Evolutionary conservation across 2,888 invertebrate genomes (phyloP).

Genomic region (Zygothrica quintamaculata): DNA sequence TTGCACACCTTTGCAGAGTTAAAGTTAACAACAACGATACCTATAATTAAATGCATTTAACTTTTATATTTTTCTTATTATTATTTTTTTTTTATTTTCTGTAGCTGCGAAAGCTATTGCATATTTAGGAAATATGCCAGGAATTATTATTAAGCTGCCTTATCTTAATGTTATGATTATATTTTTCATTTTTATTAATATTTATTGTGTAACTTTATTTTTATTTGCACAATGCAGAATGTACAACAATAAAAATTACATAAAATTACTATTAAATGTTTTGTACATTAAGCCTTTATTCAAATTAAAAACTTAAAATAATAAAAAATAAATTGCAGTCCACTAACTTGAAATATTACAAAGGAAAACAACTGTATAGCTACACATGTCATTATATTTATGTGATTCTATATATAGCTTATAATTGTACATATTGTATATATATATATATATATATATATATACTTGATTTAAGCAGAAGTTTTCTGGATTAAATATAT

Average conservation of each 20-base stretch:
- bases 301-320: no score
- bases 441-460: neutral
- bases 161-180: constrained; percentile 4
- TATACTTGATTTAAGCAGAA: no score
- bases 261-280: neutral
- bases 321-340: no score
- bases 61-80: neutral
- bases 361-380: no score
- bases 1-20: constrained; percentile 65
- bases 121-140: constrained; percentile 28
- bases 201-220: neutral
- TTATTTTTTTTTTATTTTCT: neutral
- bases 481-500: no score
- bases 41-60: constrained; percentile 33
- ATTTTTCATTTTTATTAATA: constrained; percentile 3
- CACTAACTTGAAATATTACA: no score
- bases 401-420: neutral
- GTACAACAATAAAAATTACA: neutral
- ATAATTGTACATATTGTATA: neutral
- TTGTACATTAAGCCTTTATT: no score
- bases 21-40: constrained; percentile 36
- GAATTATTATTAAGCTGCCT: constrained; percentile 14
- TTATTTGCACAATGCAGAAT: no score
- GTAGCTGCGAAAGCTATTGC: constrained; percentile 28
- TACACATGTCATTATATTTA: neutral